Conservation (phyloP, 2,113 vertebrate species). For the Mastomys natalensis region DNA sequence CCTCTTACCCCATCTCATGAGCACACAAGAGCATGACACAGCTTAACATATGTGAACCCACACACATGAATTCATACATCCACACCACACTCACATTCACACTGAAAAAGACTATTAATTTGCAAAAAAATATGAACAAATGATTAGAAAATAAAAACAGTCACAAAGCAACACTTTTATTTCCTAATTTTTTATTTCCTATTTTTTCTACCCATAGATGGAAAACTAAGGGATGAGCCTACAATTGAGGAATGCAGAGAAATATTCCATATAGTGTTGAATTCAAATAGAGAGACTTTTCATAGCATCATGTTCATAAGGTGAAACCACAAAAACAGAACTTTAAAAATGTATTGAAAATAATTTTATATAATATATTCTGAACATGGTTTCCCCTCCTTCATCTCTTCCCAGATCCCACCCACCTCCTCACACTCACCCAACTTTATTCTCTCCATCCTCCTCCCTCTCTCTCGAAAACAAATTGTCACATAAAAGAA, state of each 20-base stretch:
- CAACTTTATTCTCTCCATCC: background rate
- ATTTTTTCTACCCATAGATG: background rate
- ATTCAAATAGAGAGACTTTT: background rate
- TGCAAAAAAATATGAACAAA: background rate
- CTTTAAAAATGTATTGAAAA: background rate
- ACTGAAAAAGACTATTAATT: background rate
- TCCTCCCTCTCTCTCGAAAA: too few species aligned
- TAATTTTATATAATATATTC: background rate
- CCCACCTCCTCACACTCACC: background rate
- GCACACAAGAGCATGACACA: background rate
- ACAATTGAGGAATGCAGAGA: background rate
- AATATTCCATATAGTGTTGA: background rate
- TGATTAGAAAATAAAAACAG: background rate
- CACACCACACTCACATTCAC: background rate
- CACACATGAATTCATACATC: background rate
- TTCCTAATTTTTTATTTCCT: background rate
- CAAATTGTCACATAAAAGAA: background rate
- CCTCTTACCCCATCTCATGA: background rate
- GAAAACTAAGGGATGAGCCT: background rate
- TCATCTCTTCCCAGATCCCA: background rate
- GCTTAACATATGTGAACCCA: background rate
- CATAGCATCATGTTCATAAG: background rate
- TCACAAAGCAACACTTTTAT: background rate
- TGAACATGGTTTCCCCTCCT: background rate
- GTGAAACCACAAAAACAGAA: background rate